A percentile compares a stretch with the other conserved stretches of the same genome.
These are phyloP conservation scores for Pseudopipra pipra DNA, from an alignment of 2,113 vertebrate species.

Conservation along the genomic window DNA sequence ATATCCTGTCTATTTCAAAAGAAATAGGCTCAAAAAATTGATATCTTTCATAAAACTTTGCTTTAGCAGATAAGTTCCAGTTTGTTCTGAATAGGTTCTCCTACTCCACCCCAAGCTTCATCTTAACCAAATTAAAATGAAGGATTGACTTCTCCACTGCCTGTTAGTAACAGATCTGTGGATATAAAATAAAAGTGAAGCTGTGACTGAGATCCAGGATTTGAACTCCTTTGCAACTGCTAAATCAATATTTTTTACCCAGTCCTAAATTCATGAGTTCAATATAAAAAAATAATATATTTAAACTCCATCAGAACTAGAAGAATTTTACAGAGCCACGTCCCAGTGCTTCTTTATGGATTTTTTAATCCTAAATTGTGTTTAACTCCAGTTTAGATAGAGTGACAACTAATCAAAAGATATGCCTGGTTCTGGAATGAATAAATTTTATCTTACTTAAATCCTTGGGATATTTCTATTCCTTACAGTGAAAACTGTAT, in stretches of 20 bases:
- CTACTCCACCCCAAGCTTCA: not conserved
- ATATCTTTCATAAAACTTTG: not conserved
- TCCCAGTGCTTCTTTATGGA: not conserved
- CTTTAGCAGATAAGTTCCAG: not conserved
- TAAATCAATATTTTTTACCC: conserved; percentile 23
- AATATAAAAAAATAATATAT: not conserved
- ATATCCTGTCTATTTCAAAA: not conserved
- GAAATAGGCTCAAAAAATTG: not conserved
- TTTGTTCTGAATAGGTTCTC: not conserved
- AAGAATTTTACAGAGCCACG: not conserved
- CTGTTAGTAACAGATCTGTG: not conserved
- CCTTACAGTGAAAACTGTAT: not conserved
- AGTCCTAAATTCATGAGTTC: not conserved
- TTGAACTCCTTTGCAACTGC: not conserved
- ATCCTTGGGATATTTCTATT: not conserved
- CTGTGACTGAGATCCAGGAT: not conserved
- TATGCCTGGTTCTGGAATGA: not conserved
- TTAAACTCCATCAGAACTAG: not conserved
- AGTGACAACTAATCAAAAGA: conserved; percentile 19
- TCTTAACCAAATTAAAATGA: not conserved
- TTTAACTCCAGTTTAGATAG: not conserved
- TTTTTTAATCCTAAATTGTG: not conserved
- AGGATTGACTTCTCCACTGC: not conserved
- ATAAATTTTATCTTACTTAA: not conserved
- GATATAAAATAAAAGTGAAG: not conserved